These are phyloP conservation scores for Catajapyx aquilonaris DNA, from an alignment of 1,140 invertebrate genomes.

Conservation along the genomic window DNA sequence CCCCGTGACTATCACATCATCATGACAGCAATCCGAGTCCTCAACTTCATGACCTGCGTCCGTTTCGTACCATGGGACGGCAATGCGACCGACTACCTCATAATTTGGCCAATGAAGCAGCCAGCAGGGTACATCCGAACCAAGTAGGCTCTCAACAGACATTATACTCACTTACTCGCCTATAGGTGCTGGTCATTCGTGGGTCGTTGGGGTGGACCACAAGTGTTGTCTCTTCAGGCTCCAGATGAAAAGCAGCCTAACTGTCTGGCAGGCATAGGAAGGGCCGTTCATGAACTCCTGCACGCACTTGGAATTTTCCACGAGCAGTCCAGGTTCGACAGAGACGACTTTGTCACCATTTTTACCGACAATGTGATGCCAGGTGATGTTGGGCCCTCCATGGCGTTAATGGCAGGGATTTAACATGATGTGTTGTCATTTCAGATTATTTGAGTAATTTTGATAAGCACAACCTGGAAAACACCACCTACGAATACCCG, in stretches of 20 bases:
- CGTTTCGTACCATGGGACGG: constrained; percentile 38
- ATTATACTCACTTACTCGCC: neutral
- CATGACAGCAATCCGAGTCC: constrained; percentile 29
- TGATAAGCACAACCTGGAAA: constrained; percentile 33
- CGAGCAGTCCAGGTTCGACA: constrained; percentile 36
- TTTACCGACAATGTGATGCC: constrained; percentile 31
- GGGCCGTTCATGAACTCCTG: constrained; percentile 41
- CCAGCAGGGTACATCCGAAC: constrained; percentile 33
- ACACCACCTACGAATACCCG: constrained; percentile 35
- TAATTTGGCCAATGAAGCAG: constrained; percentile 40
- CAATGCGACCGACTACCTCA: constrained; percentile 31
- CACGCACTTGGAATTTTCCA: constrained; percentile 41
- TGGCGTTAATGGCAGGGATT: constrained; percentile 2
- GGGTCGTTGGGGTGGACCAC: constrained; percentile 36
- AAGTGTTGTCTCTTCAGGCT: constrained; percentile 37
- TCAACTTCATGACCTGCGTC: constrained; percentile 38
- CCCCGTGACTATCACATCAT: constrained; percentile 32
- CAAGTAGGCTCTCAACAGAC: constrained; percentile 2
- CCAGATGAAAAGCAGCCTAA: constrained; percentile 31
- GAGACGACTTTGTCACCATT: constrained; percentile 34
- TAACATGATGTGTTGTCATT: constrained; percentile 17
- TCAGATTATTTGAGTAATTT: constrained; percentile 33
- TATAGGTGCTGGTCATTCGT: constrained; percentile 45
- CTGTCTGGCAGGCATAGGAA: constrained; percentile 33
- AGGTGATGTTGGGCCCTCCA: too few species aligned